Conservation (phyloP, 2,888 invertebrate species). For the Limnephilus marmoratus region DNA sequence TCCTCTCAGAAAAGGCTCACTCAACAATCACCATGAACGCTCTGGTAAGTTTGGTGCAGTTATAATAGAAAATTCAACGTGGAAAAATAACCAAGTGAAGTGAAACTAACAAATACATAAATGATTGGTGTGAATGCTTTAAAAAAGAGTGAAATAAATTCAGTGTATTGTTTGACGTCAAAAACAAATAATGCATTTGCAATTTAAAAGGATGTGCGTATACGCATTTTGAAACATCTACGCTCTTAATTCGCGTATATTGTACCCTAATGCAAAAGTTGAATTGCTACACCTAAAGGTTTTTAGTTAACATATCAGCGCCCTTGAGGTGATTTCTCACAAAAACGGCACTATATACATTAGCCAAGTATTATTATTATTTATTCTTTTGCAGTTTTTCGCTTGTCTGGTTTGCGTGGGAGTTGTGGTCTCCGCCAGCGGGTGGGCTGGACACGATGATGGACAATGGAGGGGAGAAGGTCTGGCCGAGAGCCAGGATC, state of each 20-base stretch:
- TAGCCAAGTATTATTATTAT: too few species aligned
- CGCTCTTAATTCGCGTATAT: too few species aligned
- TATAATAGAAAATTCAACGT: neutral
- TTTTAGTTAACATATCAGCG: neutral
- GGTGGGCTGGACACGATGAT: conserved; percentile 53
- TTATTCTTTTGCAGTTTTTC: conserved; percentile 37
- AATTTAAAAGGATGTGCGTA: too few species aligned
- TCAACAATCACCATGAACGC: conserved; percentile 38
- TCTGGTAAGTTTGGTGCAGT: conserved; percentile 12
- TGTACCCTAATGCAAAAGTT: too few species aligned
- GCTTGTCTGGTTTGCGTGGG: conserved; percentile 52
- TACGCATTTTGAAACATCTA: too few species aligned
- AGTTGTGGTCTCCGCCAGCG: conserved; percentile 67
- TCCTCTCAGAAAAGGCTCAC: conserved; percentile 59
- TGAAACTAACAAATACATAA: neutral
- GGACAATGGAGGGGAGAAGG: conserved; percentile 59
- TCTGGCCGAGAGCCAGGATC: conserved; percentile 39
- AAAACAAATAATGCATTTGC: too few species aligned
- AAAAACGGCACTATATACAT: too few species aligned
- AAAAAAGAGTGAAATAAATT: neutral
- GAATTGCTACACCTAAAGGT: too few species aligned
- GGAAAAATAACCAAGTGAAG: neutral
- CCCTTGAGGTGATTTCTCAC: too few species aligned
- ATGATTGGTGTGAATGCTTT: neutral
- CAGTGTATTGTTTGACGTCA: neutral